These are phyloP conservation scores for Hedya salicella DNA, from an alignment of 2,888 invertebrate species.

Conservation along the genomic window DNA sequence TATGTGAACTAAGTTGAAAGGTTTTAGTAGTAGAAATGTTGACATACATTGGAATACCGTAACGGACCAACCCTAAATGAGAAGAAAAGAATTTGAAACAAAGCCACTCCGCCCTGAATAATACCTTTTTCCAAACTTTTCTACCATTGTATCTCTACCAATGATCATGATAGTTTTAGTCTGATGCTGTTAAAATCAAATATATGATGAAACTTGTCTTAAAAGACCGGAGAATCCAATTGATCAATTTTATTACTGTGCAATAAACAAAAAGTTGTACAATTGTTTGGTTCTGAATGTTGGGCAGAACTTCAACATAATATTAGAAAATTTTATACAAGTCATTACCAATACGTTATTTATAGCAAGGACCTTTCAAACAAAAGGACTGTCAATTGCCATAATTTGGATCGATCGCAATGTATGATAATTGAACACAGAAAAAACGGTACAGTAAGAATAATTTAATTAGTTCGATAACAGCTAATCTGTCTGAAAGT, in stretches of 20 bases:
- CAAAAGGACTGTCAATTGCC: too few relatives aligned
- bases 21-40: too few relatives aligned
- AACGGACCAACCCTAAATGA: slow-evolving; percentile 9
- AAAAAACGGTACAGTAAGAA: too few relatives aligned
- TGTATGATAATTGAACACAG: too few relatives aligned
- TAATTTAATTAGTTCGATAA: too few relatives aligned
- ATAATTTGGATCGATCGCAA: too few relatives aligned
- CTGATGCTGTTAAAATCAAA: slow-evolving; percentile 27
- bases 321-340: not conserved
- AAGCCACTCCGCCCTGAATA: slow-evolving; percentile 35
- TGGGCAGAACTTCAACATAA: not conserved
- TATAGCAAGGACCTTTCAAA: too few relatives aligned
- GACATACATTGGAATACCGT: too few relatives aligned
- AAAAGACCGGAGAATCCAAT: slow-evolving; percentile 15
- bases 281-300: not conserved
- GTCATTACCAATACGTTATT: not conserved
- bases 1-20: too few relatives aligned
- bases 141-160: slow-evolving; percentile 7
- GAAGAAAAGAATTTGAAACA: slow-evolving; percentile 34
- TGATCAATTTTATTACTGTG: slow-evolving; percentile 28
- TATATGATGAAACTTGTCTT: slow-evolving; percentile 20
- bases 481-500: too few relatives aligned
- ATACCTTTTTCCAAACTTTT: slow-evolving; percentile 38
- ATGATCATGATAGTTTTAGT: slow-evolving; percentile 23
- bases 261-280: slow-evolving; percentile 12